These are phyloP conservation scores for Trogon surrucura DNA, from an alignment of 2,113 vertebrate species.

Conservation along the genomic window DNA sequence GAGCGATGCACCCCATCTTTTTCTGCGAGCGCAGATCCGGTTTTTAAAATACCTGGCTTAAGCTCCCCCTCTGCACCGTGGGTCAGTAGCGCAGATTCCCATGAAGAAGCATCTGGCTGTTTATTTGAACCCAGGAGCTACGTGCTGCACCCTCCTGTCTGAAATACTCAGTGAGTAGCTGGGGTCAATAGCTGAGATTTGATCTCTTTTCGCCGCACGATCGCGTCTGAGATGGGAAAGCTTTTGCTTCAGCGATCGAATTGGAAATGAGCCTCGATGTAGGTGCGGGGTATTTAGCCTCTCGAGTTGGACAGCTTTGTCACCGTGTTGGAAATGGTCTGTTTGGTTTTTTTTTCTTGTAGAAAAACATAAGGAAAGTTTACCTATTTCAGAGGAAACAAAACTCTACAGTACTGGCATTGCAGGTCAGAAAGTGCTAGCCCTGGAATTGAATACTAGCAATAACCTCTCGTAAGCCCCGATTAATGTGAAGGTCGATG, in stretches of 20 bases:
- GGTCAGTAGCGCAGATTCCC: background rate
- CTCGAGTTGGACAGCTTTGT: background rate
- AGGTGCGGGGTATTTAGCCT: background rate
- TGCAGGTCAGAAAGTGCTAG: background rate
- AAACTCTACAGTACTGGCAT: background rate
- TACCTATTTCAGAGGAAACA: background rate
- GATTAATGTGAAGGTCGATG: background rate
- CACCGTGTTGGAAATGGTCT: background rate
- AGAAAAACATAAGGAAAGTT: background rate
- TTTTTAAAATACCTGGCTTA: background rate
- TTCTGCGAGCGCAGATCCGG: background rate
- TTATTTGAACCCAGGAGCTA: background rate
- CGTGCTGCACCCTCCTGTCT: background rate
- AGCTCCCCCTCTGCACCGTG: background rate
- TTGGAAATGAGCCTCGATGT: background rate
- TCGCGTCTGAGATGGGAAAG: accelerated
- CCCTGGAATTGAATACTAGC: background rate
- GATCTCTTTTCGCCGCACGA: background rate
- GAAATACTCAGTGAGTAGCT: background rate
- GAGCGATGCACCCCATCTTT: background rate
- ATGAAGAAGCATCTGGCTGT: background rate
- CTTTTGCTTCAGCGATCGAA: accelerated
- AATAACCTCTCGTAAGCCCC: background rate
- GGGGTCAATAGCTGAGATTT: background rate
- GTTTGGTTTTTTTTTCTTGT: background rate